Percentiles rank a stretch among this genome's conserved stretches.
Conservation (phyloP, 2,888 invertebrate genomes). For the Shargacucullia verbasci region DNA sequence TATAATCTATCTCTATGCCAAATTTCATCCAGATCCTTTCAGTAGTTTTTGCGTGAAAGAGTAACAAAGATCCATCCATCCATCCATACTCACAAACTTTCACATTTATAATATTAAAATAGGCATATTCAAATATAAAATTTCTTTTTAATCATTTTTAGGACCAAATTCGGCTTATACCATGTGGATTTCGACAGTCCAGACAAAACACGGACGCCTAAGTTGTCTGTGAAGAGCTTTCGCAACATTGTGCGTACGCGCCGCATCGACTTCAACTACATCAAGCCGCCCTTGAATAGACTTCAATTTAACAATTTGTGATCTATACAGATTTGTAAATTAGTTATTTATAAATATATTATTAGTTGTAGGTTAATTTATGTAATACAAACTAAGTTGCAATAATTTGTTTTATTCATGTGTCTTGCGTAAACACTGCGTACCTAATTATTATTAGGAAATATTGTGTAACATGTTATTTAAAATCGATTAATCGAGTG, state of each 20-base stretch:
- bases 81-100: too few relatives aligned
- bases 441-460: too few relatives aligned
- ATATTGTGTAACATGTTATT: too few relatives aligned
- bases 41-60: too few relatives aligned
- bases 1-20: too few relatives aligned
- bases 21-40: too few relatives aligned
- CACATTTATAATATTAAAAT: too few relatives aligned
- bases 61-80: too few relatives aligned
- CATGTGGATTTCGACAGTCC: slow-evolving; percentile 82
- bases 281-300: slow-evolving; percentile 58
- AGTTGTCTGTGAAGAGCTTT: slow-evolving; percentile 81
- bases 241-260: slow-evolving; percentile 77
- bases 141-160: slow-evolving; percentile 60
- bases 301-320: slow-evolving; percentile 23
- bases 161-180: slow-evolving; percentile 83
- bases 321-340: slow-evolving; percentile 4
- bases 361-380: slow-evolving; percentile 45
- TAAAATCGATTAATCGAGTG: too few relatives aligned
- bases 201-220: slow-evolving; percentile 79
- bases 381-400: slow-evolving; percentile 10
- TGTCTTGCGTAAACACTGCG: too few relatives aligned
- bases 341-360: slow-evolving; percentile 15
- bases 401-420: slow-evolving; percentile 1
- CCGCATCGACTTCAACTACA: slow-evolving; percentile 77
- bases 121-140: too few relatives aligned